These are phyloP conservation scores for Amphiprion clarkii DNA, from an alignment of 2,797 vertebrate species.

Conservation along the genomic window DNA sequence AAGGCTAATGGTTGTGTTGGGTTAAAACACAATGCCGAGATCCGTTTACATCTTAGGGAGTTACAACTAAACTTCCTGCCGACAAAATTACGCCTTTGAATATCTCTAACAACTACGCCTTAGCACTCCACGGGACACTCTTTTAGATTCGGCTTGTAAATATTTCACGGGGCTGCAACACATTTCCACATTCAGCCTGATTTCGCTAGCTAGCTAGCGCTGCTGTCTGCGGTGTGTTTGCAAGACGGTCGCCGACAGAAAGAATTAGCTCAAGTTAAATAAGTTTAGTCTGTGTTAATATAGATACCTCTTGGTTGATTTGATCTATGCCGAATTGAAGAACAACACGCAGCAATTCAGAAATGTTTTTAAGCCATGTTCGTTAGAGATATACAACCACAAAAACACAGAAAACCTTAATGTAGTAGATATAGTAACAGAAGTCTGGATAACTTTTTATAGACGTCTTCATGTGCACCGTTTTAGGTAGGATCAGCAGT, in stretches of 20 bases:
- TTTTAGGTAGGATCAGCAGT: no score
- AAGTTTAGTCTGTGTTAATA: no score
- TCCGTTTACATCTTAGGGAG: fast-evolving
- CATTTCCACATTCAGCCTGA: fast-evolving
- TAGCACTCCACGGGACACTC: fast-evolving
- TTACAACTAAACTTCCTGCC: fast-evolving
- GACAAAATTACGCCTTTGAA: fast-evolving
- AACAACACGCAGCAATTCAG: fast-evolving
- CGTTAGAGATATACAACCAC: fast-evolving
- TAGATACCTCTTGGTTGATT: fast-evolving
- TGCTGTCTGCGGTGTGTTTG: no score
- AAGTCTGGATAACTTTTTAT: not conserved
- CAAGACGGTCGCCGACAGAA: not conserved
- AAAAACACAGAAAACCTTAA: not conserved
- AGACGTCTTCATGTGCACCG: no score
- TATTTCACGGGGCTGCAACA: not conserved
- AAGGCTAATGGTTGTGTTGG: fast-evolving
- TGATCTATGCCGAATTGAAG: not conserved
- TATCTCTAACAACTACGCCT: fast-evolving
- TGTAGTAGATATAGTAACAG: not conserved
- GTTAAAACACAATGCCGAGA: not conserved
- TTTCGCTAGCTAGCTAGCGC: not conserved
- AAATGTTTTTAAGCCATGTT: not conserved
- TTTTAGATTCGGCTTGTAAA: not conserved
- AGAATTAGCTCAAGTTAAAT: no score